Percentiles rank a stretch among this genome's conserved stretches.
Conservation (phyloP, 2,113 vertebrate genomes). For the Phalacrocorax pelagicus region DNA sequence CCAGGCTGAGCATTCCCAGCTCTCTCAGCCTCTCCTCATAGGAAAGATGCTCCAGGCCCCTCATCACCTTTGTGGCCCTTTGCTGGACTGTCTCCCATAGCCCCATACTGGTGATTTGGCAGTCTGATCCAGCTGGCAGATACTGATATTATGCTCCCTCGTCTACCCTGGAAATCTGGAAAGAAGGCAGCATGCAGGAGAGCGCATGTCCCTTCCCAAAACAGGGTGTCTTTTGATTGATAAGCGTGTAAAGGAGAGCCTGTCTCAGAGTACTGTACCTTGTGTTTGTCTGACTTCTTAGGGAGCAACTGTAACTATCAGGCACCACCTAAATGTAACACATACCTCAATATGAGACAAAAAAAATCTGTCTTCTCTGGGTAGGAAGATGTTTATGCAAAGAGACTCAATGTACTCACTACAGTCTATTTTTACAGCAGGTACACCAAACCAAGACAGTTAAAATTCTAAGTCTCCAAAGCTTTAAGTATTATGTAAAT, state of each 20-base stretch:
- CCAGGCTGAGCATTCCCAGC: background rate
- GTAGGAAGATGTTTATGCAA: background rate
- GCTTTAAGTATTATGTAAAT: constrained; percentile 32
- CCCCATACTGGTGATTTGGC: background rate
- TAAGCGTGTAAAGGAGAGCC: background rate
- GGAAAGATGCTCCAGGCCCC: background rate
- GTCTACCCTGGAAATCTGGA: background rate
- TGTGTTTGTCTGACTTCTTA: background rate
- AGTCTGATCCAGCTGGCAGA: background rate
- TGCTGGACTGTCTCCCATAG: background rate
- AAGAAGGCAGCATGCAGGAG: background rate
- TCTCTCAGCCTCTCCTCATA: background rate
- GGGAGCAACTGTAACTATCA: background rate
- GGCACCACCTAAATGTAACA: background rate
- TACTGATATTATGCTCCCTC: background rate
- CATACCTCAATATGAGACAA: background rate
- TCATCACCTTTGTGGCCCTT: background rate
- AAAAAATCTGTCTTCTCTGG: background rate
- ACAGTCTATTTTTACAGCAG: constrained; percentile 38
- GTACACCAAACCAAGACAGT: background rate
- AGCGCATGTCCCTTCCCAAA: background rate
- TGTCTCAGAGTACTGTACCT: background rate
- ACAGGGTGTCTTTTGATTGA: background rate
- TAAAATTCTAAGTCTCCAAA: constrained; percentile 15
- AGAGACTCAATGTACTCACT: background rate